These are phyloP conservation scores for Mercenaria mercenaria DNA, from an alignment of 1,140 invertebrate genomes.

Conservation along the genomic window DNA sequence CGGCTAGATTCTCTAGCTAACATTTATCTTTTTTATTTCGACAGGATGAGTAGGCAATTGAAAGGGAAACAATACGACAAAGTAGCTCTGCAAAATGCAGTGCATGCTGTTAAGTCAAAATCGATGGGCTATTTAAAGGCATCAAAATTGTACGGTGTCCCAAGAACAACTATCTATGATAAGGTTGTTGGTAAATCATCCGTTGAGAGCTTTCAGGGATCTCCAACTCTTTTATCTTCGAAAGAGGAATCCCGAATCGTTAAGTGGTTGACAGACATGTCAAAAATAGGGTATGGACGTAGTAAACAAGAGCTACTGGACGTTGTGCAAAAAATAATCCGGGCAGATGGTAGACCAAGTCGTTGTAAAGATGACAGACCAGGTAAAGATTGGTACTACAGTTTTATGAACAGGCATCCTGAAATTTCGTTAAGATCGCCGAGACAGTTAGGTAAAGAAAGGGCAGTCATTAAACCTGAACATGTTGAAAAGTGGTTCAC, in stretches of 20 bases:
- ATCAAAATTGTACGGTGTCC: not conserved
- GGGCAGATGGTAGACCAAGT: not conserved
- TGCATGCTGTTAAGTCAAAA: not conserved
- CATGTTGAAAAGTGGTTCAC: constrained; percentile 29
- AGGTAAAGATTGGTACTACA: constrained; percentile 37
- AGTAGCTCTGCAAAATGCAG: constrained; percentile 3
- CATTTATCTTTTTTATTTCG: not conserved
- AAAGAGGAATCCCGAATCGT: not conserved
- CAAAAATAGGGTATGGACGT: not conserved
- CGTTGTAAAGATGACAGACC: constrained; percentile 1
- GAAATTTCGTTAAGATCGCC: constrained; percentile 33
- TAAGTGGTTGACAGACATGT: constrained; percentile 13
- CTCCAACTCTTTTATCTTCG: not conserved
- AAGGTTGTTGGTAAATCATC: not conserved
- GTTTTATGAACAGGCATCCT: constrained; percentile 24
- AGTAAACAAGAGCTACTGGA: constrained; percentile 4
- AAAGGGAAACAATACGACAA: constrained; percentile 4
- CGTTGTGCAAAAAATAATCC: not conserved
- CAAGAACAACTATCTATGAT: not conserved
- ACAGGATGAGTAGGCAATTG: not conserved
- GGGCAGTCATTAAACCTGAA: constrained; percentile 4
- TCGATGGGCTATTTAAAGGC: too few species aligned
- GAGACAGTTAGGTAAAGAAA: constrained; percentile 38
- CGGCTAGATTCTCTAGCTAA: too few species aligned
- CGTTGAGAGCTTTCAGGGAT: not conserved